These are phyloP conservation scores for Typhlomys cinereus DNA, from an alignment of 2,113 vertebrate genomes.

Conservation along the genomic window DNA sequence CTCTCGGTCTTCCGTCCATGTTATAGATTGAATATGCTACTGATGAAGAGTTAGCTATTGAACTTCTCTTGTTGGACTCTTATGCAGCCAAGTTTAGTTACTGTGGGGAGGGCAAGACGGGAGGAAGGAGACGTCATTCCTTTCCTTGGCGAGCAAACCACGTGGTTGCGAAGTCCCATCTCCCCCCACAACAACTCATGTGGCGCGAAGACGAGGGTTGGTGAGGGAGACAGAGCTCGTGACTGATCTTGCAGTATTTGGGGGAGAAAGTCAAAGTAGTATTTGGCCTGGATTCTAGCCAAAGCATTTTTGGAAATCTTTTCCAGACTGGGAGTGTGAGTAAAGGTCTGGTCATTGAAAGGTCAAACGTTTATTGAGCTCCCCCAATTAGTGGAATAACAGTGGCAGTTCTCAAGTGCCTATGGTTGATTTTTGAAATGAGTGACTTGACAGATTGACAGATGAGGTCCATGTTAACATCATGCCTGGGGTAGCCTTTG, in stretches of 20 bases:
- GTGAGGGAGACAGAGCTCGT: neutral
- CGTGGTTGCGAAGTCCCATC: neutral
- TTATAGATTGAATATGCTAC: conserved; percentile 58
- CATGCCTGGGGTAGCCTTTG: neutral
- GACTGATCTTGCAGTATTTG: neutral
- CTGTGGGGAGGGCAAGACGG: neutral
- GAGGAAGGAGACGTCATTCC: neutral
- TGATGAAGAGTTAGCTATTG: conserved; percentile 42
- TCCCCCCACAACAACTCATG: neutral
- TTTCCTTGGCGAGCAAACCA: neutral
- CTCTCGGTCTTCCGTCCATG: neutral
- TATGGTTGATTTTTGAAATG: conserved; percentile 57
- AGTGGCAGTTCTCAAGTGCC: conserved; percentile 30
- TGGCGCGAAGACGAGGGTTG: neutral
- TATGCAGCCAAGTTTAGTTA: conserved; percentile 6
- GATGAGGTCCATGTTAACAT: neutral
- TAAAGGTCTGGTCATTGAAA: conserved; percentile 43
- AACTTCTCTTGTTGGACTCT: conserved; percentile 3
- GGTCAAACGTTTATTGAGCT: conserved; percentile 53
- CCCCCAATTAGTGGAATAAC: conserved; percentile 27
- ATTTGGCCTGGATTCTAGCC: conserved; percentile 47
- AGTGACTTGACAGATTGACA: conserved; percentile 51
- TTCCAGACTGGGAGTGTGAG: conserved; percentile 17
- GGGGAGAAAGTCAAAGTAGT: conserved; percentile 55
- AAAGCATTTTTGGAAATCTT: conserved; percentile 55